Evolutionary conservation across 1,140 invertebrate species (phyloP).

Genomic region (Diorhabda carinulata): DNA sequence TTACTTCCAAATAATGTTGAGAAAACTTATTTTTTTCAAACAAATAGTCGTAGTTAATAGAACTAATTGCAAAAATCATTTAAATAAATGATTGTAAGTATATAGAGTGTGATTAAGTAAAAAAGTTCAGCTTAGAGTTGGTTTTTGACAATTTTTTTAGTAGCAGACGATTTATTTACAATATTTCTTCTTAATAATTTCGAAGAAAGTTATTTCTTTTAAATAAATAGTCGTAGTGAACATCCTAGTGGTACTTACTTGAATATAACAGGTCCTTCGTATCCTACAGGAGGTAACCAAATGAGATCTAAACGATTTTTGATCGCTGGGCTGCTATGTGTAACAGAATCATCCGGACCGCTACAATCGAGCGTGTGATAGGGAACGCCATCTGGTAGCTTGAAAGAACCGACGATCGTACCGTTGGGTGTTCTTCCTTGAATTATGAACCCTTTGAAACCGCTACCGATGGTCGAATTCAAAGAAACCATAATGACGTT

Average conservation of each 20-base stretch:
- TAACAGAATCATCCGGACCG: conserved; percentile 58
- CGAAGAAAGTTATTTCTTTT: too few relatives aligned
- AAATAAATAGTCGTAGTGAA: neutral
- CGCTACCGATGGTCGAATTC: conserved; percentile 51
- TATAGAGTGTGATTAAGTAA: too few relatives aligned
- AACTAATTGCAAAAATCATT: too few relatives aligned
- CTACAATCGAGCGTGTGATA: conserved; percentile 60
- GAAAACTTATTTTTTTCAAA: too few relatives aligned
- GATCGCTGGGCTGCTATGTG: conserved; percentile 59
- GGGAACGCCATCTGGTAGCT: conserved; percentile 43
- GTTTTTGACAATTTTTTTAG: too few relatives aligned
- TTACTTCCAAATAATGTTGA: too few relatives aligned
- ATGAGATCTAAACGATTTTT: conserved; percentile 65
- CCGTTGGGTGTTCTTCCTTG: conserved; percentile 53
- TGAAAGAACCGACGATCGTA: conserved; percentile 55
- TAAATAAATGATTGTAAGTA: too few relatives aligned
- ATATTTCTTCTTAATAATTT: too few relatives aligned
- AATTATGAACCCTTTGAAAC: conserved; percentile 63
- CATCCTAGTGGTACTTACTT: conserved; percentile 57
- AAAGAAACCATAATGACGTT: conserved; percentile 49
- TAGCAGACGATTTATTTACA: too few relatives aligned
- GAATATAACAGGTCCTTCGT: conserved; percentile 68
- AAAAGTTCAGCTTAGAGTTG: too few relatives aligned
- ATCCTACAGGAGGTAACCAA: conserved; percentile 67
- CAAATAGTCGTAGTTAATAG: too few relatives aligned